Percentiles rank a stretch among this genome's conserved stretches.
These are phyloP conservation scores for Alethe castanea DNA, from an alignment of 2,113 vertebrate species.

Conservation along the genomic window DNA sequence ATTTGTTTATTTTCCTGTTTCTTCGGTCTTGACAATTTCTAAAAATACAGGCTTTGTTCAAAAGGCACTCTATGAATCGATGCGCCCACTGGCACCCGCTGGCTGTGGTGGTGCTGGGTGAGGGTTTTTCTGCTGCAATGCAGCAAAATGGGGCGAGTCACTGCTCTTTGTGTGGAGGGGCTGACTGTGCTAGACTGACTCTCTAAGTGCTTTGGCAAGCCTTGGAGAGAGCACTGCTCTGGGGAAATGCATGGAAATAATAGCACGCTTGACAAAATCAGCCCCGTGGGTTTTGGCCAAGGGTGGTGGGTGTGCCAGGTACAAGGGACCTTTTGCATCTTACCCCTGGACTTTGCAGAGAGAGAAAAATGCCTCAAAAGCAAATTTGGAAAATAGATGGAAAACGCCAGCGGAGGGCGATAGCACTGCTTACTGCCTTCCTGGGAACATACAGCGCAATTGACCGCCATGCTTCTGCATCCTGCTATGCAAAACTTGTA, in stretches of 20 bases:
- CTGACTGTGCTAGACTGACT: fast-evolving
- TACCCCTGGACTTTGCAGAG: neutral
- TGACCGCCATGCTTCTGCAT: neutral
- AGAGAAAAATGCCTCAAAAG: neutral
- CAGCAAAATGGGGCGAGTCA: neutral
- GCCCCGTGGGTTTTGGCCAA: neutral
- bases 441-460: neutral
- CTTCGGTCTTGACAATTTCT: neutral
- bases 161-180: neutral
- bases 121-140: neutral
- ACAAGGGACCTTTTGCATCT: neutral
- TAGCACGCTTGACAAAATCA: neutral
- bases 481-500: neutral
- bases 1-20: constrained; percentile 12
- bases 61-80: fast-evolving
- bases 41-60: neutral
- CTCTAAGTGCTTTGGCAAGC: neutral
- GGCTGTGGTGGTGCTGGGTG: fast-evolving
- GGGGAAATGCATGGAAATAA: neutral
- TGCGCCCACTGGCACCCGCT: neutral
- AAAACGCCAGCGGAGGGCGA: neutral
- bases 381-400: neutral
- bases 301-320: neutral
- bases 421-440: neutral
- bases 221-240: neutral